Evolutionary conservation across 2,797 vertebrate species (phyloP).

Genomic region (Denticeps clupeoides): DNA sequence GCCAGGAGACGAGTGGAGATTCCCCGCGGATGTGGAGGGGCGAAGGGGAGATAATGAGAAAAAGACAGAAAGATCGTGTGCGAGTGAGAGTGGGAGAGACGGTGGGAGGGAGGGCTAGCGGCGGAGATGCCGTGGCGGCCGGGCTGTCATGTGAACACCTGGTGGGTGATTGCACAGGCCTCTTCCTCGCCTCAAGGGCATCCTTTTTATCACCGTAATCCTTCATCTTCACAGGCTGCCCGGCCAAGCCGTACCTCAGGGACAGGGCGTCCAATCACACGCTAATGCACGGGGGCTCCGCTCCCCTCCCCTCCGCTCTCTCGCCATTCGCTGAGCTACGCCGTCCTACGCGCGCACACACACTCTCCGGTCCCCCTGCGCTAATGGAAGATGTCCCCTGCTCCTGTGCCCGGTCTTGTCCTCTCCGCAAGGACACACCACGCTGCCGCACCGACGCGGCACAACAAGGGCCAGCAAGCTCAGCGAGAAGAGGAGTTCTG

Average conservation of each 20-base stretch:
- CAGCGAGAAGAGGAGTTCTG: not conserved
- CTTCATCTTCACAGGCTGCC: conserved; percentile 22
- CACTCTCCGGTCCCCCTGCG: not conserved
- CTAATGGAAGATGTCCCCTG: conserved; percentile 1
- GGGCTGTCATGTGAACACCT: conserved; percentile 1
- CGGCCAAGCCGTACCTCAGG: conserved; percentile 5
- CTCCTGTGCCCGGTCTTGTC: not conserved
- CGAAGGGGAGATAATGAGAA: not conserved
- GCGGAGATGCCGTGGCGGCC: not conserved
- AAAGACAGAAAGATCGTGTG: no score
- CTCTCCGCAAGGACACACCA: not conserved
- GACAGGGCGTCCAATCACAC: conserved; percentile 15
- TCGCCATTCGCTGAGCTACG: no score
- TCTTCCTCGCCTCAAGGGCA: conserved; percentile 13
- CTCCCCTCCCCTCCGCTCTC: no score
- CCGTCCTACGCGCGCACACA: not conserved
- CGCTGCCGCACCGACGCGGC: not conserved
- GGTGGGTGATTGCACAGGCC: not conserved
- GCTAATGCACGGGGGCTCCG: not conserved
- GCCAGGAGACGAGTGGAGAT: no score
- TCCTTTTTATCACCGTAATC: conserved; percentile 26
- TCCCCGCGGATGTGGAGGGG: not conserved
- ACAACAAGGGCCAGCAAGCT: not conserved
- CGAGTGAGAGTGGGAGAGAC: not conserved
- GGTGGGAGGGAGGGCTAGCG: not conserved